Base-by-base conservation (phyloP, 30 jellyfish, hydroid and myxozoan genomes). In the Aurelia sp. region DNA sequence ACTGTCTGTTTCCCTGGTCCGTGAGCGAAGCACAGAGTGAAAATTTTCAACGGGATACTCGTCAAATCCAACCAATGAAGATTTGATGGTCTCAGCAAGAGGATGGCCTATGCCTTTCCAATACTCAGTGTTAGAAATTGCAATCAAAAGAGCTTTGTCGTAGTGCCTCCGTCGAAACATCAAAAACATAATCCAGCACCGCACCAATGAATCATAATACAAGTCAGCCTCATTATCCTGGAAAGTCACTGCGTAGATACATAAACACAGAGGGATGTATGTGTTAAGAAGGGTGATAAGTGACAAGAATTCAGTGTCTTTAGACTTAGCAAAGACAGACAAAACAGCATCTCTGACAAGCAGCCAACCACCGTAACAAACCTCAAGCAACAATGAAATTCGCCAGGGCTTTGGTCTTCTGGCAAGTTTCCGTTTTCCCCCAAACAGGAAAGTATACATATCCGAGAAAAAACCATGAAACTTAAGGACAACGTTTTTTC, bases 331-430 rank as follows among this genome's bases (percentile, higher is more conserved):
- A 44, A 72, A 72, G 31, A 50, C 83, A n/a, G 67, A 41, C 27
- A 33, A 44, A n/a, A 72, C 50, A 17, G 24, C 21, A 18, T 41
- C 67, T 7, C 72, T 10, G 19, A 72, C 51, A n/a, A 72, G 67
- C 19, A 63, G 41, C 83, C 67, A 72, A 3, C 67, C 83, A 72
- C 67, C 65, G 2, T 53, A 13, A 53, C 65, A 53, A 53, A 53
- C 19, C 19, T 53, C 67, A 31, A 72, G 67, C 21, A 72, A 27
- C 19, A 41, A 21, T 18, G 65, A 35, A 24, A 31, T 41, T 41
- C 83, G 24, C 68, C 83, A 72, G 51, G 83, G 83, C 83, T 72
- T 19, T 16, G 83, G 72, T 72, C 40, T 72, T 35, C 12, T 31
- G 30, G 83, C 67, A 35, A 72, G 67, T 63, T 38, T 50, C 40